Evolutionary conservation across 37 sponge, comb jelly and placozoan species (phyloP).

Genomic region (Agelas oroides): DNA sequence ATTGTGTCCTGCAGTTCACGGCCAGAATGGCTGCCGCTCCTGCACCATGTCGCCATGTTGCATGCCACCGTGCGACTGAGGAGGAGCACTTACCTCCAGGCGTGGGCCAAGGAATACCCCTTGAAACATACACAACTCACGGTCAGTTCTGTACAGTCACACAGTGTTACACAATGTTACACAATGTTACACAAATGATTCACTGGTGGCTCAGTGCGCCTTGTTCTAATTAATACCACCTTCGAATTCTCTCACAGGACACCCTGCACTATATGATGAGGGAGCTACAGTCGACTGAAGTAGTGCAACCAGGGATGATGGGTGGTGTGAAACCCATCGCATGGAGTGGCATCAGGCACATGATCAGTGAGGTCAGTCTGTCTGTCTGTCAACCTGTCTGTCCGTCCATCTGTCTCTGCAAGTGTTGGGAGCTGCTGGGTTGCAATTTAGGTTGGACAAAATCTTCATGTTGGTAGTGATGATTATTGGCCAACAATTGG

Average conservation of each 20-base stretch:
- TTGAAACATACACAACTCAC: constrained; percentile 59
- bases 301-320: neutral
- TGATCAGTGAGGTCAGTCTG: constrained; percentile 70
- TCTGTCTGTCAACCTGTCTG: neutral
- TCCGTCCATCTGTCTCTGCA: too few species aligned
- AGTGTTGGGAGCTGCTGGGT: too few species aligned
- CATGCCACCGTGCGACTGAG: constrained; percentile 64
- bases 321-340: constrained; percentile 48
- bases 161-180: too few species aligned
- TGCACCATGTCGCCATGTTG: constrained; percentile 73
- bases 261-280: constrained; percentile 22
- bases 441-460: too few species aligned
- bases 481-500: too few species aligned
- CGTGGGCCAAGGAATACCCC: constrained; percentile 41
- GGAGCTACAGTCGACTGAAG: constrained; percentile 20
- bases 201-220: too few species aligned
- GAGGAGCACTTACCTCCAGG: constrained; percentile 11
- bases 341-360: constrained; percentile 79
- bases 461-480: too few species aligned
- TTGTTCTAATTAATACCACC: too few species aligned
- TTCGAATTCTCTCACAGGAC: too few species aligned
- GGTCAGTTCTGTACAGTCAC: constrained; percentile 32
- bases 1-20: constrained; percentile 43
- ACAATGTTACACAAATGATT: too few species aligned
- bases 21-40: constrained; percentile 81